A percentile compares a stretch with the other conserved stretches of the same genome.
Conservation (phyloP, 2,797 vertebrate species). For the Enteromius fasciolatus region DNA sequence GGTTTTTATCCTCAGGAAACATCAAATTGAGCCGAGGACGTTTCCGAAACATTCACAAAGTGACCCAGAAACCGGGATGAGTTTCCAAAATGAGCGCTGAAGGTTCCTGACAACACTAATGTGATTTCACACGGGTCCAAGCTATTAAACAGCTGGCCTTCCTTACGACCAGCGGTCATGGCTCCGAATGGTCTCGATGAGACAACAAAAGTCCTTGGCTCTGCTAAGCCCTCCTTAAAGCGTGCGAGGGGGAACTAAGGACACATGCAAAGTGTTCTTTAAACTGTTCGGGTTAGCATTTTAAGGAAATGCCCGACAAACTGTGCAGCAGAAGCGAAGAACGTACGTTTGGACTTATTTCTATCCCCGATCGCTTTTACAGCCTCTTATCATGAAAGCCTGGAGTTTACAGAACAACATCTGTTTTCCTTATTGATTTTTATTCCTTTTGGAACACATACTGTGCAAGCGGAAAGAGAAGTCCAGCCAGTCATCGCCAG, state of each 20-base stretch:
- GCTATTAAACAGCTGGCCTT: conserved; percentile 53
- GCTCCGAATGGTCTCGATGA: conserved; percentile 44
- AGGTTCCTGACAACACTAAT: neutral
- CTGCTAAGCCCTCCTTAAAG: neutral
- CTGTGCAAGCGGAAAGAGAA: conserved; percentile 28
- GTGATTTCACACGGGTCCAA: conserved; percentile 59
- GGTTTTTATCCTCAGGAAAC: no score
- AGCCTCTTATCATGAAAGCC: conserved; percentile 42
- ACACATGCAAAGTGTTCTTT: neutral
- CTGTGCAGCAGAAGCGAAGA: neutral
- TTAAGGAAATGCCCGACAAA: neutral
- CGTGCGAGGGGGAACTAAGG: neutral
- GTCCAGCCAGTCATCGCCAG: neutral
- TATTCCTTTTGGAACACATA: conserved; percentile 36
- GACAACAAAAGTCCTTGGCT: neutral
- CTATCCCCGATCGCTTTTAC: conserved; percentile 18
- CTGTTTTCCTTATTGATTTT: conserved; percentile 42
- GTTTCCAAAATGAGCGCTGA: neutral
- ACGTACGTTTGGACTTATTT: neutral
- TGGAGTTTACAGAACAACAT: conserved; percentile 26
- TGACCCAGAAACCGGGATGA: no score
- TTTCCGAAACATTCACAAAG: no score
- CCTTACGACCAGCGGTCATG: no score
- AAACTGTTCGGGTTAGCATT: neutral
- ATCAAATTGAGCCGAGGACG: no score